Conservation (phyloP, 2,113 vertebrate genomes). For the Gambusia holbrooki region DNA sequence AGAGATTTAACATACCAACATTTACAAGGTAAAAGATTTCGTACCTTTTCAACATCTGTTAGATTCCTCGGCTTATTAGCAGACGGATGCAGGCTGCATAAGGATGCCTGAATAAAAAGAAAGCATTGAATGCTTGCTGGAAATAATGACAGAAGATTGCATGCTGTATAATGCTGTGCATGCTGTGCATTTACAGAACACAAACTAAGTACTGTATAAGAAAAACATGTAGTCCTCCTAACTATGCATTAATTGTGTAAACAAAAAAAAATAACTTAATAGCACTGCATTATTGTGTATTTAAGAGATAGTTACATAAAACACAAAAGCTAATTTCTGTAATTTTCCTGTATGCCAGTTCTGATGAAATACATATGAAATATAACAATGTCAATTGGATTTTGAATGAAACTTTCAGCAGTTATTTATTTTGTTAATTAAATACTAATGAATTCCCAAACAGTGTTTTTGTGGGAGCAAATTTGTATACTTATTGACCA, state of each 20-base stretch:
- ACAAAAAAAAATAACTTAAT: too few species aligned
- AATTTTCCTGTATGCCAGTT: too few species aligned
- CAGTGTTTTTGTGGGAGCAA: too few species aligned
- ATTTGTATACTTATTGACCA: background rate
- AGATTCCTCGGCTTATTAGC: conserved; percentile 70
- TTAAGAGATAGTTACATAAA: background rate
- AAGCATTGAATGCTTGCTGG: background rate
- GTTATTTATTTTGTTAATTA: background rate
- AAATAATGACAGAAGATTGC: background rate
- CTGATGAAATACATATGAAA: background rate
- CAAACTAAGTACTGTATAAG: too few species aligned
- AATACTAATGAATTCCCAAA: background rate
- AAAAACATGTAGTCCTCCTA: too few species aligned
- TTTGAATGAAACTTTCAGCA: background rate
- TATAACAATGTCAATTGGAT: background rate
- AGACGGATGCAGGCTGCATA: conserved; percentile 72
- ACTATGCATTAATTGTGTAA: too few species aligned
- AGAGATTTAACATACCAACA: background rate
- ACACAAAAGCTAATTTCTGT: background rate
- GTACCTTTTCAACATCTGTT: conserved; percentile 70
- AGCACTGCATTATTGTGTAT: too few species aligned
- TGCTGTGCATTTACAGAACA: too few species aligned
- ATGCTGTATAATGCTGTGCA: too few species aligned
- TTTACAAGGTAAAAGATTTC: conserved; percentile 10
- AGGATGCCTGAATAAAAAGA: conserved; percentile 80